Base-by-base conservation (phyloP, 2,113 vertebrate species). In the Bujurquina vittata region DNA sequence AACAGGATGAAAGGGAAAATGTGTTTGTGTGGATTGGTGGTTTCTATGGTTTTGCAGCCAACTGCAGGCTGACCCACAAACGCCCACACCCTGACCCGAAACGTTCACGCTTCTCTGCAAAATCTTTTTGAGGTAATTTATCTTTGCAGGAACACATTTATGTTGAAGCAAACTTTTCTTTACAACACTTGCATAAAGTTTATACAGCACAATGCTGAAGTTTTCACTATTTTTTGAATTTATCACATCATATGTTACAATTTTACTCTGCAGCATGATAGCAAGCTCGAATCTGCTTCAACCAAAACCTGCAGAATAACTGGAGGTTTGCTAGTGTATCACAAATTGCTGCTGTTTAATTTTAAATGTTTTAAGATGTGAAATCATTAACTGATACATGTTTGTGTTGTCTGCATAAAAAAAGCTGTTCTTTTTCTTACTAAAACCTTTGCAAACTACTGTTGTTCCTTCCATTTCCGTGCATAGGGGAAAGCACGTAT, bases 381-480 rank as follows among this genome's bases (percentile, higher is more conserved):
- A 58, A 75, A 57, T 8, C 72, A 23, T 33, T 29, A 55, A 59
- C 12, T 69, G 12, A 33, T 80, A 72, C 49, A 49, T 35, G 29
- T 52, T 52, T 69, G 15, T 69, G 65, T 6, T 29, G 17, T 23
- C 9, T 11, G 49, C 1, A 8, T 18, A 65, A 14, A 12, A 17
- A 18, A 33, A 9, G n/a, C 29, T 46, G 2, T 23, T 46, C 23
- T 5, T 52, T 65, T 43, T 69, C 1, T 17, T 11, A 9, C 46
- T 18, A 8, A 1, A 60, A 23, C 1, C 5, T 57, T 18, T 49
- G 17, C 65, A 54, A 7, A 22, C 5, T 29, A 9, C 8, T 65
- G 14, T 61, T 62, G 2, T 54, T 63, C 69, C 67, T 77, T 62
- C 5, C 12, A 65, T 89, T 80, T 84, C 63, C 11, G 1, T 54